Percentiles rank a stretch among this genome's conserved stretches.
These are phyloP conservation scores for Nycticorax nycticorax DNA, from an alignment of 2,113 vertebrate species.

Conservation along the genomic window DNA sequence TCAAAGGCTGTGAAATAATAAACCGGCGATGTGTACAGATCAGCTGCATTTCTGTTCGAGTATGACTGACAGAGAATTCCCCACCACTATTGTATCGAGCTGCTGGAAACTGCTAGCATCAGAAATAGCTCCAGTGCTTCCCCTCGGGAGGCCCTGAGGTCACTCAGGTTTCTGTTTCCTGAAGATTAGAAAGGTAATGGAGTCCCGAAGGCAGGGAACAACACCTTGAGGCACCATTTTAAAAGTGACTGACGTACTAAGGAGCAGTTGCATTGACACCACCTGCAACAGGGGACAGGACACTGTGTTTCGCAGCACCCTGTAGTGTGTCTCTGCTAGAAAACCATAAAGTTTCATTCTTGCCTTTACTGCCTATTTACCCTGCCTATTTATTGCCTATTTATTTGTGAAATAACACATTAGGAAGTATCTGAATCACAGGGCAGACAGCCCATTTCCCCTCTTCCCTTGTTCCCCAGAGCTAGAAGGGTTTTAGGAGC, in stretches of 20 bases:
- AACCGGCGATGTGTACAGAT: accelerated
- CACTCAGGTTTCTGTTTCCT: not conserved
- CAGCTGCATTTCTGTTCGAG: not conserved
- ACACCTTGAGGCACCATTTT: not conserved
- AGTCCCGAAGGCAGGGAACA: not conserved
- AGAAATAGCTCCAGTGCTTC: not conserved
- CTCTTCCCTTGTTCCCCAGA: not conserved
- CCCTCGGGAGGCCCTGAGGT: not conserved
- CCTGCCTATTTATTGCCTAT: not conserved
- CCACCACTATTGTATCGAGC: accelerated
- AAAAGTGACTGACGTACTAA: not conserved
- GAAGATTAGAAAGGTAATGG: not conserved
- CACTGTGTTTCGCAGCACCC: not conserved
- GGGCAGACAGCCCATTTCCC: not conserved
- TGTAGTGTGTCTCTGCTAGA: not conserved
- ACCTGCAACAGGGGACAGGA: not conserved
- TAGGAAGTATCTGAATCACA: not conserved
- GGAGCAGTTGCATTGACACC: not conserved
- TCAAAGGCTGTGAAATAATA: not conserved
- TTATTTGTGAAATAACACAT: not conserved
- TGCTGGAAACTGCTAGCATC: not conserved
- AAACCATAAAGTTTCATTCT: not conserved
- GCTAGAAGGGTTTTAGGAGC: not conserved
- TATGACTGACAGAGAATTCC: not conserved
- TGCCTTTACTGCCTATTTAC: not conserved